Percentiles rank a stretch among this genome's conserved stretches.
These are phyloP conservation scores for Onchidella celtica DNA, from an alignment of 2,888 invertebrate genomes.

Conservation along the genomic window DNA sequence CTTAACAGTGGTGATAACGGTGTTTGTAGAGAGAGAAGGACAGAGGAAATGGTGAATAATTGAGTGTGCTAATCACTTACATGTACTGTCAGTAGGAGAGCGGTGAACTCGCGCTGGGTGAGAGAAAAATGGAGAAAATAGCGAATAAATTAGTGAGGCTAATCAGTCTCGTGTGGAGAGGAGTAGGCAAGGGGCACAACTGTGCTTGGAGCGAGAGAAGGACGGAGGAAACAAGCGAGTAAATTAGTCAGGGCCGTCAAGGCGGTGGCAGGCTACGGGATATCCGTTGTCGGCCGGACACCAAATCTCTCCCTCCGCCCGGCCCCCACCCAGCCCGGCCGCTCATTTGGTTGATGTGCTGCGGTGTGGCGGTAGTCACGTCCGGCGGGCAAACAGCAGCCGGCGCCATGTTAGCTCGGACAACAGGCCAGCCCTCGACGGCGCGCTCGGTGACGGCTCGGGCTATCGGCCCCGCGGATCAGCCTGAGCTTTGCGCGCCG, in stretches of 20 bases:
- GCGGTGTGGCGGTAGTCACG: constrained; percentile 32
- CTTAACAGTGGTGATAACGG: too few relatives aligned
- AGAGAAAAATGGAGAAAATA: too few relatives aligned
- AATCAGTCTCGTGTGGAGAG: too few relatives aligned
- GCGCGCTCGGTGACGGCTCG: constrained; percentile 47
- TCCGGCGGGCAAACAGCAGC: constrained; percentile 41
- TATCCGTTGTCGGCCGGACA: not conserved
- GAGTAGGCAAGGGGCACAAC: too few relatives aligned
- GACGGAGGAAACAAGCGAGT: not conserved
- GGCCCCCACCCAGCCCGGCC: not conserved
- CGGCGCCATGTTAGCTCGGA: constrained; percentile 44
- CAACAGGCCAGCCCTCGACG: constrained; percentile 29
- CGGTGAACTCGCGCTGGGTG: too few relatives aligned
- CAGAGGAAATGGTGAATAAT: too few relatives aligned
- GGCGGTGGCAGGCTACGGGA: not conserved
- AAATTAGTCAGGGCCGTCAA: not conserved
- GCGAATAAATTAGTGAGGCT: too few relatives aligned
- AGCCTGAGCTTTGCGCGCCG: constrained; percentile 43
- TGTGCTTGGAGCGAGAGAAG: not conserved
- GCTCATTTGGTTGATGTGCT: constrained; percentile 5
- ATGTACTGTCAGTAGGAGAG: too few relatives aligned
- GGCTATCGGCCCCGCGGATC: constrained; percentile 43
- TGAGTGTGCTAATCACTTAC: too few relatives aligned
- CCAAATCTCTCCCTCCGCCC: not conserved
- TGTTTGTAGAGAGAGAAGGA: too few relatives aligned